Base-by-base conservation (phyloP, 2,888 invertebrate genomes). In the Campoletis raptor region DNA sequence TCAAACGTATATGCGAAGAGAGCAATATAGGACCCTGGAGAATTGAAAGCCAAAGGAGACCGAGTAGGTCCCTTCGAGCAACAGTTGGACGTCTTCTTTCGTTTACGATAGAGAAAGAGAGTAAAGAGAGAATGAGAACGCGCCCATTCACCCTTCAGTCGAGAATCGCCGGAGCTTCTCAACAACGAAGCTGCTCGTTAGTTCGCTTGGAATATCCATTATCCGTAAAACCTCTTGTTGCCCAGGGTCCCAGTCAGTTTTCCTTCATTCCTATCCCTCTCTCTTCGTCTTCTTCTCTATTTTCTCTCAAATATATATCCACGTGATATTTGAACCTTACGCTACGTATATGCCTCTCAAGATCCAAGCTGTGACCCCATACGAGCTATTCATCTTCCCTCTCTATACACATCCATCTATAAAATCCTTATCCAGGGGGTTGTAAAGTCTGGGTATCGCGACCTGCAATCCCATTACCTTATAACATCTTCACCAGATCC, bases 21-120 rank as follows among this genome's bases (percentile, higher is more conserved):
- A 79, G 78, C 9, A 30, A 74, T 73, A 67, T 74, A 74, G 66
- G 81, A 67, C 81, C 66, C 74, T 54, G 81, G 73, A 74, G 81
- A 66, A 74, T 81, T 74, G 81, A 81, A 81, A 81, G 64, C 73
- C 66, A 54, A 67, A 74, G 73, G 18, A 52, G 45, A 54, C 24
- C 64, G 64, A 45, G 64, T 42, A 21, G 48, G n/a, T 67, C 80
- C 57, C 37, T 72, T 73, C 21, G 73, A 83, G 83, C 83, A 86
- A 86, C 85, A 83, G 85, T 86, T 86, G 85, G 76, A 86, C 52
- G 83, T 83, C 83, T 86, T 76, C 82, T 80, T 81, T 85, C 36
- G 66, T 66, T 81, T 69, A 69, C 37, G 74, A 74, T 79, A 9
- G 57, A 36, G 66, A 52, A 21, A 67, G 40, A 54, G 21, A 42